phyloP scores from a whole-genome alignment of 2,888 invertebrate species.

The Hydrotaea diabolus region DNA sequence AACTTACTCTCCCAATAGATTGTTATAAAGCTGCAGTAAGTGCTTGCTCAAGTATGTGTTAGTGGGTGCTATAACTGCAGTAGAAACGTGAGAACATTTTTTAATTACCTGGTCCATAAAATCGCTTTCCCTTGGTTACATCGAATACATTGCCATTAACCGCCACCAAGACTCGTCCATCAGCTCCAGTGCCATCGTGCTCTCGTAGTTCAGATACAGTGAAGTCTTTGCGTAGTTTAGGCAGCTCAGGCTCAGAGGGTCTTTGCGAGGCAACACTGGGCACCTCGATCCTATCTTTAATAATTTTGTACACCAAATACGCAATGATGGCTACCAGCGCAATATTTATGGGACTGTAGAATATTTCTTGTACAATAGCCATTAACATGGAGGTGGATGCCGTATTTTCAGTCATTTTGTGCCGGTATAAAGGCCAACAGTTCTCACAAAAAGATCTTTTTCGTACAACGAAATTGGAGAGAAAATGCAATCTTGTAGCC shows the following conservation, averaged over 20 bases:
- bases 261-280: constrained; percentile 74
- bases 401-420: constrained; percentile 56
- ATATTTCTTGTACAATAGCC: constrained; percentile 83
- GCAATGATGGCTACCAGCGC: constrained; percentile 86
- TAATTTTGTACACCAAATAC: constrained; percentile 88
- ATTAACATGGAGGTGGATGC: constrained; percentile 68
- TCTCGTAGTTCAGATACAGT: constrained; percentile 91
- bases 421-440: not conserved
- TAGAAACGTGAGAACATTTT: not conserved
- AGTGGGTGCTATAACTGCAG: not conserved
- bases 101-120: constrained; percentile 94
- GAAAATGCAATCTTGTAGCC: constrained; percentile 33
- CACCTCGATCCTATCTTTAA: constrained; percentile 82
- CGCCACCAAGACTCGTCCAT: constrained; percentile 94
- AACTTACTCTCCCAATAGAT: not conserved
- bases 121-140: constrained; percentile 92
- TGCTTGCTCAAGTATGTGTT: not conserved
- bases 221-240: constrained; percentile 94
- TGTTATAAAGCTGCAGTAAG: not conserved
- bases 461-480: not conserved
- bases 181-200: constrained; percentile 92
- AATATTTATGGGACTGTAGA: constrained; percentile 87
- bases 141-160: constrained; percentile 98
- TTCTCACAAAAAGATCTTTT: not conserved
- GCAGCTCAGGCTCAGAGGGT: constrained; percentile 84